phyloP scores from a whole-genome alignment of 2,797 vertebrate genomes.

The Hybognathus amarus region DNA sequence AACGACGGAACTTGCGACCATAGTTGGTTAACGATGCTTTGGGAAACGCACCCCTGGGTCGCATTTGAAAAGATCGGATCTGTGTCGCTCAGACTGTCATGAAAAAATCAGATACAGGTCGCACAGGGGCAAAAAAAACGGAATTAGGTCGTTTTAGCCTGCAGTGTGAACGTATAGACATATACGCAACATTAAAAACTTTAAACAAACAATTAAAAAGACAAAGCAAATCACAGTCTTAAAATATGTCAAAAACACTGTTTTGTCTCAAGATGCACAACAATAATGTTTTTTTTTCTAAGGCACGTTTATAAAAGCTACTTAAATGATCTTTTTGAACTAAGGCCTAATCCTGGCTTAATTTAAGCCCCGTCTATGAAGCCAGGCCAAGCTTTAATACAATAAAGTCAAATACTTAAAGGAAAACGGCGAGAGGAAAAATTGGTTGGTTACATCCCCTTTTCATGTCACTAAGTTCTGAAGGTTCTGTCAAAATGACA shows the following conservation, averaged over 20 bases:
- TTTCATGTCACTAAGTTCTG: constrained; percentile 58
- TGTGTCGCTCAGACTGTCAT: too few relatives aligned
- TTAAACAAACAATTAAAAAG: not conserved
- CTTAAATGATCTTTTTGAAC: not conserved
- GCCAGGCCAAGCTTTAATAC: not conserved
- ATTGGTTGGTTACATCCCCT: constrained; percentile 44
- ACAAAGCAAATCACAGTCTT: not conserved
- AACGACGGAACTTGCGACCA: too few relatives aligned
- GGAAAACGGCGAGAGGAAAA: constrained; percentile 54
- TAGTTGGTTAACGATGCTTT: too few relatives aligned
- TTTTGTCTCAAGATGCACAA: not conserved
- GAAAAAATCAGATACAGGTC: too few relatives aligned
- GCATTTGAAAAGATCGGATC: too few relatives aligned
- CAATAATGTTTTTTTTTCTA: not conserved
- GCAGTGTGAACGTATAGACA: too few relatives aligned
- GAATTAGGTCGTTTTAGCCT: too few relatives aligned
- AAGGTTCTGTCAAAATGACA: constrained; percentile 62
- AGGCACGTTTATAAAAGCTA: not conserved
- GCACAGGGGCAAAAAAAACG: too few relatives aligned
- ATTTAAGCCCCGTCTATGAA: not conserved
- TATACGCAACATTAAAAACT: too few relatives aligned
- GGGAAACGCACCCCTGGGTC: too few relatives aligned
- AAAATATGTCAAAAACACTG: not conserved
- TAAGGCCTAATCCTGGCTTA: not conserved
- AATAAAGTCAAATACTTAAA: constrained; percentile 20